Conservation (phyloP, 1,140 invertebrate genomes). For the Drosophila cardini region DNA sequence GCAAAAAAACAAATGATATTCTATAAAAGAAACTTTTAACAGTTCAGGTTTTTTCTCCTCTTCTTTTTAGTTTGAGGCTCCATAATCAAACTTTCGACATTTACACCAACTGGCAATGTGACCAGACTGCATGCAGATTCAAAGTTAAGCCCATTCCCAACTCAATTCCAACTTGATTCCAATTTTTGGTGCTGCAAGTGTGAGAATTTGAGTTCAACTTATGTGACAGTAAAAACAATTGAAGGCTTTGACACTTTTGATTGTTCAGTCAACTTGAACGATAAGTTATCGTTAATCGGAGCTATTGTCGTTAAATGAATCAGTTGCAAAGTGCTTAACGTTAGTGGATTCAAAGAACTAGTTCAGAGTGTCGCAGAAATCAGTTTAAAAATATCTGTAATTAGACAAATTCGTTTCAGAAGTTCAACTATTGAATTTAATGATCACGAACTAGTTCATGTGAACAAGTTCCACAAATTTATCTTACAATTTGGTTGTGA, state of each 20-base stretch:
- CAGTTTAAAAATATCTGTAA: no score
- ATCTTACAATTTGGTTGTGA: no score
- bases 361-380: no score
- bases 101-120: conserved; percentile 66
- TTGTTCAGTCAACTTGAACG: conserved; percentile 34
- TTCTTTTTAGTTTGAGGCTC: conserved; percentile 17
- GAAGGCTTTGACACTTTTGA: conserved; percentile 5
- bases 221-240: background rate
- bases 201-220: background rate
- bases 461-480: no score
- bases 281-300: conserved; percentile 14
- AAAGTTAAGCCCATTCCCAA: background rate
- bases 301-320: background rate
- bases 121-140: background rate
- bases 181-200: no score
- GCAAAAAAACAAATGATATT: conserved; percentile 80
- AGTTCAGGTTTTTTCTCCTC: conserved; percentile 6
- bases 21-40: conserved; percentile 70
- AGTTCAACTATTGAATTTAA: no score
- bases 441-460: no score
- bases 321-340: background rate
- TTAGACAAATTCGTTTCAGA: no score
- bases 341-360: no score
- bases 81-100: conserved; percentile 78
- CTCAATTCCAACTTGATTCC: background rate